Base-by-base conservation (phyloP, 2,113 vertebrate species). In the Lathamus discolor region DNA sequence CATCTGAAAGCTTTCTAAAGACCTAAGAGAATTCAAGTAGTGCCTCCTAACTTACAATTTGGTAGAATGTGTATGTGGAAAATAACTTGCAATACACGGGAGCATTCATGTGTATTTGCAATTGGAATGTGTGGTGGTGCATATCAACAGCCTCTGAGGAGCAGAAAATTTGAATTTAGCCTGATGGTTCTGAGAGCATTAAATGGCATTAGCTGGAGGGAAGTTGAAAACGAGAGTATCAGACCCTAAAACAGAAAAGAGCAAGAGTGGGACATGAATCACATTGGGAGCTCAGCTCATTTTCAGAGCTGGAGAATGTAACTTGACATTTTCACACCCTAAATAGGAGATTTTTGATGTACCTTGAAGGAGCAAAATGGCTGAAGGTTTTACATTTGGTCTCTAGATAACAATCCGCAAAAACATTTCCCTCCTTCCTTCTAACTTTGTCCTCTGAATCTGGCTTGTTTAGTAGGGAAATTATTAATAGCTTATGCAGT, bases 1-100 rank as follows among this genome's bases (percentile, higher is more conserved):
- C 46, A 31, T 79, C 93, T 96, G 94, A 97, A 97, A 97, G 95
- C 96, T 97, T 97, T 95, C 92, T 95, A 91, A 96, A 97, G 96
- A 96, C 95, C 67, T 92, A 39, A 43, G 89, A 94, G 92, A 96
- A 96, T 97, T 96, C 92, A 94, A 96, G 89, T 55, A 88, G 89
- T 93, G 46, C 82, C 91, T 97, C 87, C 86, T 95, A 86, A 96
- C 90, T 96, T 91, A 86, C 81, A 91, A 46, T 95, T 92, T 95
- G 92, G 85, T 52, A 80, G 83, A 90, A 96, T 95, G 93, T 96
- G 86, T 93, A 18, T 80, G 75, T 88, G 92, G 93, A 97, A 97
- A 97, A 94, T 93, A 97, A 96, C 74, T 94, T 87, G 63, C 9
- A 94, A 78, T 67, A 93, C 89, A 93, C 54, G 20, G 49, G 92